Evolutionary conservation across 1,140 invertebrate species (phyloP).

Genomic region (Heliconius eleuchia): DNA sequence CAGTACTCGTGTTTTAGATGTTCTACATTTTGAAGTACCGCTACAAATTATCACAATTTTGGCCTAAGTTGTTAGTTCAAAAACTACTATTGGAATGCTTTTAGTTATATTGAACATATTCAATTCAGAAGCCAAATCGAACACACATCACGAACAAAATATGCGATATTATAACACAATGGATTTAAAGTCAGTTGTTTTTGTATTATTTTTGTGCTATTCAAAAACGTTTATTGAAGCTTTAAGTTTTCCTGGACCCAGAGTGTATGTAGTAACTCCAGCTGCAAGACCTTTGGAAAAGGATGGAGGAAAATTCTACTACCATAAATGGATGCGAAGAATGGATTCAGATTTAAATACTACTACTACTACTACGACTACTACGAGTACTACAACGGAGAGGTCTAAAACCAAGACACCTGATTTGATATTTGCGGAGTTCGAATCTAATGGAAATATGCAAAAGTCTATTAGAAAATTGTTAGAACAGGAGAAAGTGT

Average conservation of each 20-base stretch:
- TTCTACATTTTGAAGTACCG: conserved; percentile 72
- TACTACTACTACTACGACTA: conserved; percentile 47
- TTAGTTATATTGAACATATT: conserved; percentile 57
- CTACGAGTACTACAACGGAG: conserved; percentile 50
- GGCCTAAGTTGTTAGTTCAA: conserved; percentile 55
- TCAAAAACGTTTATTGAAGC: conserved; percentile 43
- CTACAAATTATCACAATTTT: conserved; percentile 77
- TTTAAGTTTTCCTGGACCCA: conserved; percentile 59
- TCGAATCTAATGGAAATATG: conserved; percentile 64
- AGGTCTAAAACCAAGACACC: conserved; percentile 58
- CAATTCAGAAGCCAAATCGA: conserved; percentile 51
- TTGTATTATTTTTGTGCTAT: conserved; percentile 52
- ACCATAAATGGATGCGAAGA: conserved; percentile 71
- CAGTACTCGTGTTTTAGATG: conserved; percentile 60
- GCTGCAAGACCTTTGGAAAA: conserved; percentile 50
- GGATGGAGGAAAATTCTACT: conserved; percentile 67
- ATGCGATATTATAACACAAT: conserved; percentile 31
- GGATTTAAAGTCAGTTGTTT: conserved; percentile 36
- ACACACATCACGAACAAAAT: conserved; percentile 46
- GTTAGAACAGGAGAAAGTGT: conserved; percentile 63
- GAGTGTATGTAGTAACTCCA: conserved; percentile 72
- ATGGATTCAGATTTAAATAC: conserved; percentile 59
- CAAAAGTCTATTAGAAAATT: conserved; percentile 70
- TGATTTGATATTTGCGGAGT: conserved; percentile 76
- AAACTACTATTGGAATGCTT: conserved; percentile 47